phyloP scores from a whole-genome alignment of 2,888 invertebrate species.

The Lissocephala sabroskyi region DNA sequence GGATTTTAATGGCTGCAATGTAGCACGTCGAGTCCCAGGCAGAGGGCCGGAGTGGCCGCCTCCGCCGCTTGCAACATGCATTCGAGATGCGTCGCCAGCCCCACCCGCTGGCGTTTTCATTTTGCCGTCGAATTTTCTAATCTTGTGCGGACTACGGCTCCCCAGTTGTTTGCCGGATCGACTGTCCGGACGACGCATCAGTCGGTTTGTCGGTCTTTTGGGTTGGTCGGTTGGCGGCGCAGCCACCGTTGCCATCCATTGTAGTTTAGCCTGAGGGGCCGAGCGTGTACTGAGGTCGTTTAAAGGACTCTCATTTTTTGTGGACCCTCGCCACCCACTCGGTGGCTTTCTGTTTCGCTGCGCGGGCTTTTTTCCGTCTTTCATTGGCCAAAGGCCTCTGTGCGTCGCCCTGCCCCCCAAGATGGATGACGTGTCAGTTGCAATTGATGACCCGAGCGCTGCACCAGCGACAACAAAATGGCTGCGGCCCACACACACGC shows the following conservation, averaged over 20 bases:
- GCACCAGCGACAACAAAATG: constrained; percentile 31
- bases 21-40: constrained; percentile 56
- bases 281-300: constrained; percentile 60
- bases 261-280: constrained; percentile 1
- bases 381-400: constrained; percentile 1
- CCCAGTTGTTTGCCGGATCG: no score
- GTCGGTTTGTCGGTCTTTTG: not conserved
- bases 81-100: constrained; percentile 44
- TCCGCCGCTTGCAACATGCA: constrained; percentile 41
- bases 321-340: constrained; percentile 52
- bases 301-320: constrained; percentile 66
- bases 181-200: no score
- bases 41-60: not conserved
- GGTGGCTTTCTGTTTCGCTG: constrained; percentile 31
- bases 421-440: constrained; percentile 68
- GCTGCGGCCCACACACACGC: no score
- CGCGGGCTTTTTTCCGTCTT: not conserved
- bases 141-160: constrained; percentile 66
- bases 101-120: constrained; percentile 41
- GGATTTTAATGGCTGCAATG: constrained; percentile 60
- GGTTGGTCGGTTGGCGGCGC: no score
- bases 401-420: constrained; percentile 23
- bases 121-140: constrained; percentile 66
- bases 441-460: constrained; percentile 63
- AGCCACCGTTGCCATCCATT: no score